Base-by-base conservation (phyloP, 2,888 invertebrate species). In the Stenodera caucasica region DNA sequence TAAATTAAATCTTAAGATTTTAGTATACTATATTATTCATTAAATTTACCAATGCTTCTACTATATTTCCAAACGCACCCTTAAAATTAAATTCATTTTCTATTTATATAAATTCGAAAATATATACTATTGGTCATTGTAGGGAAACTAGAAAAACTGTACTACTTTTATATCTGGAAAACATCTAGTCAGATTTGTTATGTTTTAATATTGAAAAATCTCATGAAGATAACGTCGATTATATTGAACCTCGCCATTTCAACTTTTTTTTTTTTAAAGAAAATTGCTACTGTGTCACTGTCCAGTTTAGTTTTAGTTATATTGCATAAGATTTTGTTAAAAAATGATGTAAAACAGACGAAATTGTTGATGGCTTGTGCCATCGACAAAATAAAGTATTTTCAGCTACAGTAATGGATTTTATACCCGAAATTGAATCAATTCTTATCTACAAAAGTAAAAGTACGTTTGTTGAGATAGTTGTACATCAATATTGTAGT, bases 1-100 rank as follows among this genome's bases (percentile, higher is more conserved):
- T 63, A 63, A 63, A 63, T 63, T 63, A 63, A 63, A 63, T 55
- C 33, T 56, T 59, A 63, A 59, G 63, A 63, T 63, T 63, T 63
- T 63, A 63, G 63, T 63, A 63, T 35, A 58, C 50, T 53, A 26
- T 26, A 12, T 45, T 58, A 51, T 51, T 61, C 45, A 45, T 45
- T 45, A 18, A 45, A 23, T 45, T 23, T 4, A 23, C 23, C 21
- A 23, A 45, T 23, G 21, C 45, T 45, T 45, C n/a, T 45, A 23
- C 12, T 45, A n/a, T 23, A 45, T 45, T 45, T 45, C 45, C 45
- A 45, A 8, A 8, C 2, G 9, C 21, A 45, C 37, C 15, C 15
- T 9, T 14, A 0, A 6, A 45, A 40, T 40, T 8, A 7, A 45
- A 40, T 40, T 18, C 15, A 2, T 14, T 40, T 40, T 37, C 14